Conservation (phyloP, 1,140 invertebrate genomes). For the Ladona fulva region DNA sequence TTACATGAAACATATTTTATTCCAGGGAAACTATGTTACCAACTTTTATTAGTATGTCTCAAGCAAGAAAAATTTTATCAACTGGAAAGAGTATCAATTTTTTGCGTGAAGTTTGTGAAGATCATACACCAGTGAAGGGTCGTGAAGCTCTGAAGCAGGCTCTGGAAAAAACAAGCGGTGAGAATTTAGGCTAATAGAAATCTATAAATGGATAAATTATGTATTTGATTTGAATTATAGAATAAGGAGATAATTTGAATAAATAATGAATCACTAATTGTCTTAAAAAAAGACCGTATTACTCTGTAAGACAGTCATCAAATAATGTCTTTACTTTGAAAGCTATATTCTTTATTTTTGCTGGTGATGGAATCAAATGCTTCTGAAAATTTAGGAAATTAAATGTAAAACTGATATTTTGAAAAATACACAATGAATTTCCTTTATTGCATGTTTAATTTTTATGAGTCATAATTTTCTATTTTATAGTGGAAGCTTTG, state of each 20-base stretch:
- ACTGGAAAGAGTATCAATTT: conserved; percentile 95
- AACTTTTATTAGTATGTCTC: conserved; percentile 57
- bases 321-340: too few relatives aligned
- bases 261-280: too few relatives aligned
- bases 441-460: conserved; percentile 12
- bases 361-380: too few relatives aligned
- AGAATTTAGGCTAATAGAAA: neutral
- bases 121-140: conserved; percentile 60
- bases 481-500: conserved; percentile 49
- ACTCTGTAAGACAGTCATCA: too few relatives aligned
- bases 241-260: too few relatives aligned
- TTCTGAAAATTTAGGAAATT: conserved; percentile 34
- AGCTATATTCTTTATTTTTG: too few relatives aligned
- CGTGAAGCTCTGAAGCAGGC: conserved; percentile 47
- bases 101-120: conserved; percentile 81
- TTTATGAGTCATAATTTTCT: conserved; percentile 21
- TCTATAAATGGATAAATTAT: too few relatives aligned
- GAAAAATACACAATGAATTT: neutral
- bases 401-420: conserved; percentile 1
- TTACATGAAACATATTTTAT: conserved; percentile 20
- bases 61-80: conserved; percentile 73
- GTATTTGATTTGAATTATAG: too few relatives aligned
- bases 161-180: conserved; percentile 33
- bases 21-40: conserved; percentile 64
- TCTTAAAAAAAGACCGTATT: too few relatives aligned